These are phyloP conservation scores for Tauraco hartlaubi DNA, from an alignment of 2,797 vertebrate species.

Conservation along the genomic window DNA sequence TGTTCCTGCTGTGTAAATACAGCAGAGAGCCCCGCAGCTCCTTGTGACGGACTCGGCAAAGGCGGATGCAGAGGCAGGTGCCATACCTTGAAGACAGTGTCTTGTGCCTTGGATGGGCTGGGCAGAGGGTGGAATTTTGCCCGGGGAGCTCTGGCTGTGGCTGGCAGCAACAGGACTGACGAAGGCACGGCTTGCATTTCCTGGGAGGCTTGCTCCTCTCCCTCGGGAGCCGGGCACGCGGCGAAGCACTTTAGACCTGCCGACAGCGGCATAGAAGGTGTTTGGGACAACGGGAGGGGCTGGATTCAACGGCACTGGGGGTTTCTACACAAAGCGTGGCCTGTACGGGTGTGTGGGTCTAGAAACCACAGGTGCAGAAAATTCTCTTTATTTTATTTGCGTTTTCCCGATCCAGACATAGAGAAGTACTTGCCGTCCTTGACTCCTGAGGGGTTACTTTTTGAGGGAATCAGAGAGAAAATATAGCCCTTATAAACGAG, in stretches of 20 bases:
- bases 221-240: neutral
- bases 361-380: neutral
- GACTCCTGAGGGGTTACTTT: neutral
- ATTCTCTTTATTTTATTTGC: neutral
- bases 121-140: neutral
- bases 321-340: neutral
- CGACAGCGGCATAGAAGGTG: neutral
- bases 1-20: neutral
- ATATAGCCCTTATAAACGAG: neutral
- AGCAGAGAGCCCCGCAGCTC: neutral
- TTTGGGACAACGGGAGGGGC: neutral
- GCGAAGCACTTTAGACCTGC: neutral
- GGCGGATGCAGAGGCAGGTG: neutral
- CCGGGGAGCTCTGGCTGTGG: neutral
- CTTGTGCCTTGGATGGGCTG: neutral
- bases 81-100: neutral
- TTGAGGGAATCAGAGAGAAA: neutral
- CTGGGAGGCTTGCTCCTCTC: neutral
- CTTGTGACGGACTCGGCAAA: neutral
- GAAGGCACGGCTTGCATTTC: neutral
- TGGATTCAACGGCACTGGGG: neutral
- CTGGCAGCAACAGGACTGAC: neutral
- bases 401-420: neutral
- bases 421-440: neutral
- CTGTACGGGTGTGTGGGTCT: neutral